Evolutionary conservation across 2,888 invertebrate genomes (phyloP), one percentile per base, ranked within the genome.

Genomic region (Philereme vetulata): DNA sequence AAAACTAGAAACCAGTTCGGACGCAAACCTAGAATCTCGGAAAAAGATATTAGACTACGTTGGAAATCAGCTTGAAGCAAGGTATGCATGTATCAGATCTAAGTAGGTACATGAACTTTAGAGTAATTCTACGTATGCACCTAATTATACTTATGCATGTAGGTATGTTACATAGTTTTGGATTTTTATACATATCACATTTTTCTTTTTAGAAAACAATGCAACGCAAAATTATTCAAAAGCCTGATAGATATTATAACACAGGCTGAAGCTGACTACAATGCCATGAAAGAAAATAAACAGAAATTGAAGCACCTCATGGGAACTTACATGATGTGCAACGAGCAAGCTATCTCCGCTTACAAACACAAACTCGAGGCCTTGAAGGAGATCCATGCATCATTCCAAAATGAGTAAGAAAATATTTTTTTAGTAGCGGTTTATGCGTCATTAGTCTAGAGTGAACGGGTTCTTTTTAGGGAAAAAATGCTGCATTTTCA

Each of bases 271-370:
- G 75, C 77, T 52, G 91, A 91, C 66, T 78, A 82, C 64, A 79
- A 74, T 70, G 75, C 72, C 40, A 76, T 90, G 72, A 88, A 85
- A 70, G 86, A 87, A 40, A 90, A 90, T 78, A 85, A 89, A 65
- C 82, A 88, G 68, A 88, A 86, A 63, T 64, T 90, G 38, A 85
- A 89, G 69, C 85, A 88, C 59, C 71, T 89, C 6, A 80, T 84
- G 10, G 76, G 75, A 38, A 77, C 82, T 32, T 76, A 85, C 43
- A 74, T 87, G 46, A 88, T 90, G 67, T 88, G 85, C 62, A 80
- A 88, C 62, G 84, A 88, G 58, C 90, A 91, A 65, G 76, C 85
- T 32, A 80, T 80, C 5, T 69, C 70, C 60, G 85, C 87, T 21
- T 82, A 84, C 56, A 85, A 86, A 65, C 84, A 86, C 62, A 87